Conservation (phyloP, 2,113 vertebrate genomes). For the Turdus rufiventris region DNA sequence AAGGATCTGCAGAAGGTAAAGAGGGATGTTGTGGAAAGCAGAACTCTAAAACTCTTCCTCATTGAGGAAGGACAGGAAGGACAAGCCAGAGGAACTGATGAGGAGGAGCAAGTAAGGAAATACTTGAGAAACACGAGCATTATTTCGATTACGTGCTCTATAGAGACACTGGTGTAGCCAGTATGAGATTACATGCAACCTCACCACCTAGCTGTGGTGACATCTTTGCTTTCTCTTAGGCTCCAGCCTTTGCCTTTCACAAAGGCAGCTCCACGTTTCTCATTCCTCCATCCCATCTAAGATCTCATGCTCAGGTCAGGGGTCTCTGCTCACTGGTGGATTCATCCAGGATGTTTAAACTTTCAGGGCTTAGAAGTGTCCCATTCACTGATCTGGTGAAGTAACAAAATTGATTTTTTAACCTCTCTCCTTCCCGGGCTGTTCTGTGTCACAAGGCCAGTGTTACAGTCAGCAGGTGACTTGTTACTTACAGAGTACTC, state of each 20-base stretch:
- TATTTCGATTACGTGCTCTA: background rate
- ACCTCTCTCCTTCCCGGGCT: background rate
- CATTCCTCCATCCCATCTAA: background rate
- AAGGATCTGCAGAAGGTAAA: background rate
- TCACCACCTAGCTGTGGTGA: background rate
- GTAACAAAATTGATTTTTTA: background rate
- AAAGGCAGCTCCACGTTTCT: background rate
- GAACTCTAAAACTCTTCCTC: background rate
- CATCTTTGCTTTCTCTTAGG: background rate
- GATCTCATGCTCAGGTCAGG: rapidly evolving
- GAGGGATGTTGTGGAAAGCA: background rate
- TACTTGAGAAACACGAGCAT: background rate
- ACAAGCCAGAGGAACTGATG: background rate
- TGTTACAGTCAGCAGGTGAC: background rate
- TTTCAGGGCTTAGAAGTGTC: background rate
- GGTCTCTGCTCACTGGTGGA: background rate
- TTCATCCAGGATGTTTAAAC: background rate
- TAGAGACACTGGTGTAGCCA: background rate
- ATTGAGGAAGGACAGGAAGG: background rate
- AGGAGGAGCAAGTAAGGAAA: background rate
- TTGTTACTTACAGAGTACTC: background rate
- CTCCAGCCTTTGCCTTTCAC: background rate
- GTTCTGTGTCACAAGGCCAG: background rate
- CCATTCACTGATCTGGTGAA: background rate
- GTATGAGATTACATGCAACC: background rate